Evolutionary conservation across 2,888 invertebrate genomes (phyloP).

Genomic region (Agrilus cyanescens): DNA sequence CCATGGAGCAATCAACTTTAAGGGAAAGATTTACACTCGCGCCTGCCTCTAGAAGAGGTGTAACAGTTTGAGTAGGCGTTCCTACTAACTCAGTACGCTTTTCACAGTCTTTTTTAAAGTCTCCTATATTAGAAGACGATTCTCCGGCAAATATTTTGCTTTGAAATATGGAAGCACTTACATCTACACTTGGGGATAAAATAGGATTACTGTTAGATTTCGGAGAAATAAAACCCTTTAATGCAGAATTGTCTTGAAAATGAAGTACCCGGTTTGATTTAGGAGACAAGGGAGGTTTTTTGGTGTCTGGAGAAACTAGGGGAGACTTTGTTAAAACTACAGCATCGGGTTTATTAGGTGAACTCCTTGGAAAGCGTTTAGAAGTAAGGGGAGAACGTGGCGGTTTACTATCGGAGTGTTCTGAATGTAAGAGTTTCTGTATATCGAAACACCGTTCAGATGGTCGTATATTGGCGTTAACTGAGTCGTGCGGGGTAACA

Average conservation of each 20-base stretch:
- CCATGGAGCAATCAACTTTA: conserved; percentile 47
- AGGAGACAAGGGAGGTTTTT: conserved; percentile 2
- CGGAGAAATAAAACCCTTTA: too few relatives aligned
- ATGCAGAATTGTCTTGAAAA: too few relatives aligned
- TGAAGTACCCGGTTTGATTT: too few relatives aligned
- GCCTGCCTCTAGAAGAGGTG: conserved; percentile 27
- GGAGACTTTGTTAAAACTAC: conserved; percentile 10
- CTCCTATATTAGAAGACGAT: not conserved
- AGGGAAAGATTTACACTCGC: conserved; percentile 46
- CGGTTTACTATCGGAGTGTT: conserved; percentile 26
- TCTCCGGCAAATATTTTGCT: too few relatives aligned
- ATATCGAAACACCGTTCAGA: conserved; percentile 30
- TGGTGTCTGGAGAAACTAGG: conserved; percentile 8
- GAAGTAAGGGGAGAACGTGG: conserved; percentile 28
- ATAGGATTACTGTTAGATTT: too few relatives aligned
- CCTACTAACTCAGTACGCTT: conserved; percentile 23
- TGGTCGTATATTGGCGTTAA: conserved; percentile 20
- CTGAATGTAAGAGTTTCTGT: conserved; percentile 27
- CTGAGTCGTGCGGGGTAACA: not conserved
- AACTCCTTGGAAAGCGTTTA: conserved; percentile 21
- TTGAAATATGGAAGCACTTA: too few relatives aligned
- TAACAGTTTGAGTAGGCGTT: conserved; percentile 34
- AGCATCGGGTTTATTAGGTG: conserved; percentile 14
- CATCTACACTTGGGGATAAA: too few relatives aligned
- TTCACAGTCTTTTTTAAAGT: conserved; percentile 1